Evolutionary conservation across 2,797 vertebrate genomes (phyloP).

Genomic region (Ceryle rudis): DNA sequence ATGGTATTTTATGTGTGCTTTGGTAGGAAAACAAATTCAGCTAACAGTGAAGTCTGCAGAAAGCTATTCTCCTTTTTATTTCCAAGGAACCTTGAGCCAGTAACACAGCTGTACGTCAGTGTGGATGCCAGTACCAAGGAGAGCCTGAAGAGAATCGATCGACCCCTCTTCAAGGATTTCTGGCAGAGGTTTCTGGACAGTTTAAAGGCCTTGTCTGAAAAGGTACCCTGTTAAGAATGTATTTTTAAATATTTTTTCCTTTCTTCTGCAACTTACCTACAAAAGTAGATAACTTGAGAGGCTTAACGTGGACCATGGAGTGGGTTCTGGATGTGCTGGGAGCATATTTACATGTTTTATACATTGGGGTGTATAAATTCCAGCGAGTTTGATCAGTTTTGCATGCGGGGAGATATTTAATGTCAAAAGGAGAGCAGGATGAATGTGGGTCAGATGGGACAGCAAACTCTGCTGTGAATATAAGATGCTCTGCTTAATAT

Average conservation of each 20-base stretch:
- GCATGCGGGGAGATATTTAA: not conserved
- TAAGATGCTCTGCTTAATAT: not conserved
- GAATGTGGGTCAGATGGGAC: not conserved
- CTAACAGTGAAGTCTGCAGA: not conserved
- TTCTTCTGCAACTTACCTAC: not conserved
- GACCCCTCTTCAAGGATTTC: slow-evolving; percentile 96
- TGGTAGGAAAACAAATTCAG: not conserved
- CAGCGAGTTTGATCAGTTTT: not conserved
- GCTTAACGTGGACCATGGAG: not conserved
- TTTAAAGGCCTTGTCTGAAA: slow-evolving; percentile 91
- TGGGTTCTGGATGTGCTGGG: not conserved
- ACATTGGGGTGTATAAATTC: accelerated
- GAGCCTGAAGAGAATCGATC: slow-evolving; percentile 93
- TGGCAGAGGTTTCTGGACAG: slow-evolving; percentile 94
- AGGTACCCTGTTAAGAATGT: slow-evolving; percentile 79
- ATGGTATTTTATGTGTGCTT: not conserved
- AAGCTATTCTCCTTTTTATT: not conserved
- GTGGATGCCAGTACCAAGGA: slow-evolving; percentile 95
- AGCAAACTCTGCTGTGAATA: not conserved
- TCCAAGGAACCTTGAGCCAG: slow-evolving; percentile 88
- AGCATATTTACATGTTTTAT: accelerated
- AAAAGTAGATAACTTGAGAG: not conserved
- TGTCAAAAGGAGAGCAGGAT: not conserved
- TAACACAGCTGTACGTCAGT: slow-evolving; percentile 95
- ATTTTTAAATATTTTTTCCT: not conserved